Conservation (phyloP, 2,797 vertebrate species). For the Naso thynnoides region DNA sequence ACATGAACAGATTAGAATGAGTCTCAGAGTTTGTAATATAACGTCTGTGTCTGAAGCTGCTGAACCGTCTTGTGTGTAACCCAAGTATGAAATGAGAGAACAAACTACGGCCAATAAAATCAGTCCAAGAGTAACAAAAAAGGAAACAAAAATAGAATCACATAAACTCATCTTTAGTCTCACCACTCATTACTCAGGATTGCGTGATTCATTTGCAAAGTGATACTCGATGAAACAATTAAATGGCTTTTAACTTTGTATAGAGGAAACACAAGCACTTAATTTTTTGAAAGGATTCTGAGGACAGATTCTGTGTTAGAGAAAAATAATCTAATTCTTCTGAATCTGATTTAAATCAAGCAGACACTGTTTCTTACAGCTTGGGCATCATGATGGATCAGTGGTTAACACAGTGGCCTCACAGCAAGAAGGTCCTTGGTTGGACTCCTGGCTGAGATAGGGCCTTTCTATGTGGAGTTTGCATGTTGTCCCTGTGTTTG, state of each 20-base stretch:
- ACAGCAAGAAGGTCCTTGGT: too few species aligned
- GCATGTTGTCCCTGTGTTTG: too few species aligned
- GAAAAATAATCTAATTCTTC: not conserved
- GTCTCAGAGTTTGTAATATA: conserved; percentile 2
- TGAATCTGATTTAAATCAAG: conserved; percentile 9
- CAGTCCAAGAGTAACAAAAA: conserved; percentile 66
- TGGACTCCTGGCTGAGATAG: too few species aligned
- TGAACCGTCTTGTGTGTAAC: conserved; percentile 1
- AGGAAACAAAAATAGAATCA: conserved; percentile 44
- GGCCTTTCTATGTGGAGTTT: too few species aligned
- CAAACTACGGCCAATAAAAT: conserved; percentile 49
- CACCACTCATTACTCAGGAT: conserved; percentile 10
- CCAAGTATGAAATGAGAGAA: conserved; percentile 30
- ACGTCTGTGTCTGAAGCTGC: conserved; percentile 2
- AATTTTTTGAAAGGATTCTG: conserved; percentile 23
- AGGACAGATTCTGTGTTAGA: not conserved
- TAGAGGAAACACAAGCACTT: conserved; percentile 16
- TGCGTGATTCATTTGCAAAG: conserved; percentile 31
- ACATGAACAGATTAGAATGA: conserved; percentile 4
- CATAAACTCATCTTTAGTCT: conserved; percentile 44
- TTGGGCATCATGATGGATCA: too few species aligned
- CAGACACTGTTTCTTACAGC: conserved; percentile 10
- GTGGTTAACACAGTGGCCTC: too few species aligned
- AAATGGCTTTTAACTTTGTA: conserved; percentile 63
- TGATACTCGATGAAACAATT: conserved; percentile 43